Base-by-base conservation (phyloP, 2,888 invertebrate genomes). In the Anticlea derivata region DNA sequence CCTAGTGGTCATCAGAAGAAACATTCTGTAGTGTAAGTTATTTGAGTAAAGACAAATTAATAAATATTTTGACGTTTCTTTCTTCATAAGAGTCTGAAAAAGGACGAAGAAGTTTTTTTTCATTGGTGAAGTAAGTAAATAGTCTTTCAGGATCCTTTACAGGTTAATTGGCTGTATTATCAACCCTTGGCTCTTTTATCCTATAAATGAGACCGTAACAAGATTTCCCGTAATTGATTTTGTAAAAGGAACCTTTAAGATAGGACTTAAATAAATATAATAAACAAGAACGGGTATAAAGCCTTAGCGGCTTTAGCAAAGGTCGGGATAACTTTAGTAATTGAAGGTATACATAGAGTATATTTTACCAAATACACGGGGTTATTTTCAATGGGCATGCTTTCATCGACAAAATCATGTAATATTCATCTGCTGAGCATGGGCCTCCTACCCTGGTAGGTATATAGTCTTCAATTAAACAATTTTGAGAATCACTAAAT, bases 221-320 rank as follows among this genome's bases (percentile, higher is more conserved):
- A 64, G 60, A 68, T 69, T 58, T 55, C 12, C 45, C 52, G 52
- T 68, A 69, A 69, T 68, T 66, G 66, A 66, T 68, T 68, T 66
- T 58, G 55, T 64, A 68, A 66, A 60, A 44, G 60, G 60, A 60
- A 56, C 64, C 61, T 61, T 65, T 59, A 63, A 54, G 58, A 68
- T 61, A 61, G 48, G 56, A 63, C 53, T 56, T 63, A 64, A 54
- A 59, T 51, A 59, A 61, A 50, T 29, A 43, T 45, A 8, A 31
- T 26, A 24, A 49, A 40, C 40, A 48, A 46, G 24, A 31, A 20
- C 13, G 35, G 8, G 27, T 39, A 10, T 29, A 29, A 40, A 24
- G 39, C 49, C 29, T 26, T 22, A 8, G n/a, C 31, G 13, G n/a
- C 22, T 44, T 26, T 22, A 27, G 17, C 7, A 34, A 44, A 44